Evolutionary conservation across 2,888 invertebrate species (phyloP), one percentile per base, ranked within the genome.

Genomic region (Strigamia maritima): DNA sequence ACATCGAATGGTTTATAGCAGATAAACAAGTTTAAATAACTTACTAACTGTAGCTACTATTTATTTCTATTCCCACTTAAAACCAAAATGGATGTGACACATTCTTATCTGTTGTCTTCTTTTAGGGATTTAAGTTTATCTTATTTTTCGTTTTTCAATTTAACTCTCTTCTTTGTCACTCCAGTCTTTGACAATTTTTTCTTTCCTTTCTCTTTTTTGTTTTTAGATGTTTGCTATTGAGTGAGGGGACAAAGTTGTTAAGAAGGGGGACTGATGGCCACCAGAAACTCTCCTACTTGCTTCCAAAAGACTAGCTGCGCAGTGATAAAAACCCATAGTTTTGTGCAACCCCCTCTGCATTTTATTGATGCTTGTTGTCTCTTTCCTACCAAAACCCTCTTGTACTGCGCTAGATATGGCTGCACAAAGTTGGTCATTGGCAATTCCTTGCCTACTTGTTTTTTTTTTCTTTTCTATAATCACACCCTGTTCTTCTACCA

Each of bases 281-380:
- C 26, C 70, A 70, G 28, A 70, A 28, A 70, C 19, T 22, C 60
- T 65, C 26, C 70, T 28, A 14, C 70, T 70, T 26, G 70, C 70
- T 70, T 70, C 70, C 70, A 70, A 70, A 70, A 70, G 70, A 70
- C 26, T 70, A 70, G 70, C 70, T 70, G 70, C 14, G 70, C 70
- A 70, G 70, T 70, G 70, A 70, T 70, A 70, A 70, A 70, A 70
- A 26, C 70, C 70, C 70, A 54, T 54, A 54, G 54, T n/a, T 3
- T 54, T 26, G 28, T 70, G n/a, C 70, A 70, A 28, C 28, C 70
- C 60, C 70, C 70, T 70, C 70, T 70, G 70, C 70, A 70, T 70
- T 70, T 70, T 70, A 70, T 70, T 70, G 70, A 70, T 70, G 70
- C 70, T 70, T 70, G 70, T 70, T 70, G 70, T 70, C 70, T 70